phyloP scores from a whole-genome alignment of 2,797 vertebrate species.

The Sitta carolinensis region DNA sequence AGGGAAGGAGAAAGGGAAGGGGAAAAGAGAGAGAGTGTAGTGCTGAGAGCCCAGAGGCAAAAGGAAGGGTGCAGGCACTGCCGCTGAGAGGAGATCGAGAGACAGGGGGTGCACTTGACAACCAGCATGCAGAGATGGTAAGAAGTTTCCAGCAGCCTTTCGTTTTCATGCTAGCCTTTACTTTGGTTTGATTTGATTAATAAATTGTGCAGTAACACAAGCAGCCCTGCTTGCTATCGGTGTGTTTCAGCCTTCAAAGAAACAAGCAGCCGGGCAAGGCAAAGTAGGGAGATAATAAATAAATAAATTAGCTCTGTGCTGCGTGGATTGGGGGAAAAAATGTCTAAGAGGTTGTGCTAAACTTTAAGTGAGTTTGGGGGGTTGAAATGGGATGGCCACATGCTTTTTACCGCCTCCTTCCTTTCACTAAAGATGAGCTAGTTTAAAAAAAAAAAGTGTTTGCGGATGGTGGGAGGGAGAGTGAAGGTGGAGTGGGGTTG shows the following conservation, averaged over 20 bases:
- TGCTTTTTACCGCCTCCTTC: background rate
- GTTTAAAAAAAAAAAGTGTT: background rate
- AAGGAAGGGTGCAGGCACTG: conserved; percentile 71
- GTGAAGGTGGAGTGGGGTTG: conserved; percentile 5
- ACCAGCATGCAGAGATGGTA: conserved; percentile 85
- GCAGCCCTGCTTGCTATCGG: conserved; percentile 35
- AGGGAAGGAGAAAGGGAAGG: background rate
- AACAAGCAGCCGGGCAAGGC: conserved; percentile 12
- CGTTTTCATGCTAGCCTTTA: conserved; percentile 61
- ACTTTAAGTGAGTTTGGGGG: background rate
- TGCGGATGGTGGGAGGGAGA: background rate
- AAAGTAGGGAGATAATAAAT: conserved; percentile 17
- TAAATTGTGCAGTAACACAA: conserved; percentile 47
- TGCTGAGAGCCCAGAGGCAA: conserved; percentile 54
- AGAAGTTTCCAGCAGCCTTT: conserved; percentile 79
- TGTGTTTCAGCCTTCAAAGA: conserved; percentile 39
- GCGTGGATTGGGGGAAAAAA: background rate
- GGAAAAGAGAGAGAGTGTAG: conserved; percentile 5
- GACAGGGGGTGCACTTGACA: conserved; percentile 80
- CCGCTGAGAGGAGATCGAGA: conserved; percentile 78
- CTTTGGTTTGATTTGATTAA: conserved; percentile 29
- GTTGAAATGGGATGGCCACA: background rate
- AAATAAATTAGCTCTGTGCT: conserved; percentile 7
- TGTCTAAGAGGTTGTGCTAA: conserved; percentile 10
- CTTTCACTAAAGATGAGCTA: background rate